A percentile compares a stretch with the other conserved stretches of the same genome.
These are phyloP conservation scores for Ptychoptera contaminata DNA, from an alignment of 2,888 invertebrate genomes.

Conservation along the genomic window DNA sequence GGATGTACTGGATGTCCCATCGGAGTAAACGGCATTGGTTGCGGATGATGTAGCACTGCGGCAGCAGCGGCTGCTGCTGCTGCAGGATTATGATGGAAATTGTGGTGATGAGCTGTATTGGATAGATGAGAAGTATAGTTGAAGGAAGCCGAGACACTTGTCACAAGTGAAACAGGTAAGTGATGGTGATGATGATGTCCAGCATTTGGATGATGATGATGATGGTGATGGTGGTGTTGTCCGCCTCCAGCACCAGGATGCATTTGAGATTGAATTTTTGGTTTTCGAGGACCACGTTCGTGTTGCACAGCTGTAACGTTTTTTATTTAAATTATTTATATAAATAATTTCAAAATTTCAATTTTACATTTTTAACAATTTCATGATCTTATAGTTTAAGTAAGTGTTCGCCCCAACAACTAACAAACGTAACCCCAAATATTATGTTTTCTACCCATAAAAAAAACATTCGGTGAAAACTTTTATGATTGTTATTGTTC, in stretches of 20 bases:
- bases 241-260: conserved; percentile 22
- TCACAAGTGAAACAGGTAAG: conserved; percentile 28
- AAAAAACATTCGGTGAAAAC: no score
- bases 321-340: no score
- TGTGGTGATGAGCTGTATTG: conserved; percentile 10
- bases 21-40: conserved; percentile 20
- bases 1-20: conserved; percentile 23
- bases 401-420: no score
- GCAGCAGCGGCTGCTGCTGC: conserved; percentile 18
- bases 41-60: conserved; percentile 16
- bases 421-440: no score
- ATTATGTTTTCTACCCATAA: no score
- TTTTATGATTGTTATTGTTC: no score
- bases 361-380: no score
- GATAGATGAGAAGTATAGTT: conserved; percentile 30
- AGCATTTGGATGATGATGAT: conserved; percentile 17
- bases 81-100: conserved; percentile 13
- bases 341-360: no score
- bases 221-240: conserved; percentile 21
- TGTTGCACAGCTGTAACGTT: conserved; percentile 77
- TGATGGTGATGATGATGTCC: conserved; percentile 18
- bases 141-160: conserved; percentile 31
- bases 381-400: no score
- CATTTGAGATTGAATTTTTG: conserved; percentile 52
- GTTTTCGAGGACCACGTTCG: conserved; percentile 89